Evolutionary conservation across 2,888 invertebrate genomes (phyloP), one percentile per base, ranked within the genome.

Genomic region (Coleophora deauratella): DNA sequence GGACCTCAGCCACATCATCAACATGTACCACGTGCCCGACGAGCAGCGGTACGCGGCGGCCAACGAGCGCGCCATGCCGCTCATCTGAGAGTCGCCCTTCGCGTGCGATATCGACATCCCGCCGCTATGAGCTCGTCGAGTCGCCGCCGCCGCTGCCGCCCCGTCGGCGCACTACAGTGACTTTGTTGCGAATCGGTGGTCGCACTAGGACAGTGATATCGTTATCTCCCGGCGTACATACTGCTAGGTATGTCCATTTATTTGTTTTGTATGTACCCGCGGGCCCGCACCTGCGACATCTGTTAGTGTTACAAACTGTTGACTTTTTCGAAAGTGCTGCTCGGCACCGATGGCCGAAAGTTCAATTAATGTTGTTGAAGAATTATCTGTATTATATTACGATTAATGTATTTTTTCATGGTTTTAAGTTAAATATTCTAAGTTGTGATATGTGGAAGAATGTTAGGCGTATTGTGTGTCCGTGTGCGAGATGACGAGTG

Each of bases 11-110:
- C 88, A 89, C 80, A 87, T 88, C 75, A 89, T 89, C 86, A 90
- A 88, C 66, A 88, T 89, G 89, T 90, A 90, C 73, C 89, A 89
- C 72, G 84, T 90, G 70, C 89, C 89, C 33, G 90, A 89, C 52
- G 87, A 89, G 74, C 88, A 88, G 69, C 87, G 88, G 72, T 89
- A 78, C 82, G 86, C 85, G 54, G 86, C 87, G 40, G 85, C 85
- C 54, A 68, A 67, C 55, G 92, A 91, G 66, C 89, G 89, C 52
- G 88, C 87, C 45, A 82, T 87, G 75, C 88, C 88, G 69, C 89
- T 90, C 72, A 88, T 89, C 87, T 88, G 89, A 76, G 89, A 89
- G 55, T 86, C 88, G 72, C 87, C 88, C 69, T 87, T 91, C 84
- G 88, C 90, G 87, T 88, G 89, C 87, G 79, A 87, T 79, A 82